A percentile compares a stretch with the other conserved stretches of the same genome.
phyloP scores from a whole-genome alignment of 2,113 vertebrate genomes.

The Oryzias melastigma region DNA sequence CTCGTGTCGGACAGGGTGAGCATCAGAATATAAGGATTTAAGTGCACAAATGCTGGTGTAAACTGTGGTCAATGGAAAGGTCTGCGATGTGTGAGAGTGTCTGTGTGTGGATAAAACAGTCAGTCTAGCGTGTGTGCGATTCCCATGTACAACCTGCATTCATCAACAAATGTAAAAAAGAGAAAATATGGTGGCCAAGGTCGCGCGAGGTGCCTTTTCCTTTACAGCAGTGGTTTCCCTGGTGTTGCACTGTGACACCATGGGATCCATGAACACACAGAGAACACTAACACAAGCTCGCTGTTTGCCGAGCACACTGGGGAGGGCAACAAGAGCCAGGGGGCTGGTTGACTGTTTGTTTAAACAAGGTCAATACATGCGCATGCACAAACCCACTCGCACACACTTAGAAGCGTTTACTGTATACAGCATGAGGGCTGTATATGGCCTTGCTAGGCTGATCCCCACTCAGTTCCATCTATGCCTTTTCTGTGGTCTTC shows the following conservation, averaged over 20 bases:
- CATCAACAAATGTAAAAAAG: constrained; percentile 79
- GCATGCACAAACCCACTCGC: constrained; percentile 12
- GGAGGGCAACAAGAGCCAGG: constrained; percentile 69
- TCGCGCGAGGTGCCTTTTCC: constrained; percentile 71
- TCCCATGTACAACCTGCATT: no score
- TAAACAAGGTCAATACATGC: constrained; percentile 77
- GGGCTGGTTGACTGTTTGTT: constrained; percentile 74
- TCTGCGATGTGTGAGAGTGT: constrained; percentile 2
- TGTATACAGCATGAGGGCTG: constrained; percentile 67
- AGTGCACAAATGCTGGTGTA: constrained; percentile 27
- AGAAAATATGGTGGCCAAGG: constrained; percentile 82
- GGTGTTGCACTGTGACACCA: constrained; percentile 48
- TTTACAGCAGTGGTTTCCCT: constrained; percentile 43
- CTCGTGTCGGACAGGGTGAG: constrained; percentile 17
- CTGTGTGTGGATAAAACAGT: constrained; percentile 5
- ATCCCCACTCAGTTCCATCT: constrained; percentile 48
- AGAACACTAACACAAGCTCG: constrained; percentile 33
- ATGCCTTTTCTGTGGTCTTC: constrained; percentile 39
- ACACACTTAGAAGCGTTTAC: constrained; percentile 55
- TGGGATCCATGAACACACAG: constrained; percentile 21
- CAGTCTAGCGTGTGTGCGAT: constrained; percentile 20
- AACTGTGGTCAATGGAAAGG: constrained; percentile 28
- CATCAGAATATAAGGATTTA: constrained; percentile 31
- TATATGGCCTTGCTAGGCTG: constrained; percentile 67
- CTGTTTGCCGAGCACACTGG: constrained; percentile 69